Conservation (phyloP, 2,888 invertebrate genomes). For the Tolmerus cingulatus region DNA sequence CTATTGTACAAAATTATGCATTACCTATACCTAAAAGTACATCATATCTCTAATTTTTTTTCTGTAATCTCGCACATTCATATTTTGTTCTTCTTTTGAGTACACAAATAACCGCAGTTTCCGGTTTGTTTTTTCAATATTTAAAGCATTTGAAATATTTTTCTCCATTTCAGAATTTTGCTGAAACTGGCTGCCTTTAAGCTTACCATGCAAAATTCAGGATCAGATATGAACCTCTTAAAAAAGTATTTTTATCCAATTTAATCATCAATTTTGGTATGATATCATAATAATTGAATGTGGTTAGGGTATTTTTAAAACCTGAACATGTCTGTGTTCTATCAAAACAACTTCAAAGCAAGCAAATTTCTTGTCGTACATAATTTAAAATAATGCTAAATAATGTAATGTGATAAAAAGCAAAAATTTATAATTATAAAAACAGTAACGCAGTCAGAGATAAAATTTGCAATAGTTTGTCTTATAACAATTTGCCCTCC, state of each 20-base stretch:
- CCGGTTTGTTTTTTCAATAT: background rate
- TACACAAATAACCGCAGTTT: background rate
- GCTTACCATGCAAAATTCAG: background rate
- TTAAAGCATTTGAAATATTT: background rate
- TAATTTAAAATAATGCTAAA: too few relatives aligned
- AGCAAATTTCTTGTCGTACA: background rate
- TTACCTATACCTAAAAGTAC: background rate
- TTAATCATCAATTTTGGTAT: background rate
- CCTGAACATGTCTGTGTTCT: background rate
- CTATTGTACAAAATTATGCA: constrained; percentile 35
- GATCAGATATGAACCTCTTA: background rate
- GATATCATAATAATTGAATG: background rate
- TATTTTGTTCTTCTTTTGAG: background rate
- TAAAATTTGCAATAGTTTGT: background rate
- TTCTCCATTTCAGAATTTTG: background rate
- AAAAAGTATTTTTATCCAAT: background rate
- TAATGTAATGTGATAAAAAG: too few relatives aligned
- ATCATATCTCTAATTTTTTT: background rate
- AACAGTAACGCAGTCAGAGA: background rate
- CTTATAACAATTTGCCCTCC: too few relatives aligned
- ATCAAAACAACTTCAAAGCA: background rate
- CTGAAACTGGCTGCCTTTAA: background rate
- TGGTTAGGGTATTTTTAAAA: background rate
- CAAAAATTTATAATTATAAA: too few relatives aligned
- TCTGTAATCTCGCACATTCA: background rate